phyloP scores from a whole-genome alignment of 2,888 invertebrate species.

The Parnassius apollo region DNA sequence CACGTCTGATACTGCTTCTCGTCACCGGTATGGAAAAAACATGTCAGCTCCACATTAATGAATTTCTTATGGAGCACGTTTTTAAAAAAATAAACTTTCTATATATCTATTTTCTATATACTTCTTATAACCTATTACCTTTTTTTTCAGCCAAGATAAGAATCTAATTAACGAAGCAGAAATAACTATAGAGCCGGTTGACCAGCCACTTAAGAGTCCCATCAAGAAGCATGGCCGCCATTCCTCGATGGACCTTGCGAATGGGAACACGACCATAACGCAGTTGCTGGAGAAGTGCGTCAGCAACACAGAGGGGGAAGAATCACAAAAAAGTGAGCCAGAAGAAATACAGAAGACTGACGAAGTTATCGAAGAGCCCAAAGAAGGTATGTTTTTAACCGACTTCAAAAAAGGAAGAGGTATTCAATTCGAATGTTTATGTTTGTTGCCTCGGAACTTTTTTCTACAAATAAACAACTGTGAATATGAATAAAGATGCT shows the following conservation, averaged over 20 bases:
- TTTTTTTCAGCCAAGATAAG: slow-evolving; percentile 59
- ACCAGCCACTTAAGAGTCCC: slow-evolving; percentile 47
- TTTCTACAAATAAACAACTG: too few relatives aligned
- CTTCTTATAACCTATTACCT: too few relatives aligned
- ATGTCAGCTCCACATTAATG: too few relatives aligned
- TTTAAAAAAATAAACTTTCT: too few relatives aligned
- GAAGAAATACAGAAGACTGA: slow-evolving; percentile 31
- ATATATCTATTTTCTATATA: too few relatives aligned
- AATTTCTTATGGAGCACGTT: too few relatives aligned
- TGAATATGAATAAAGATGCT: too few relatives aligned
- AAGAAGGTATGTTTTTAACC: slow-evolving; percentile 17
- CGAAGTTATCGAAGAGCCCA: slow-evolving; percentile 34
- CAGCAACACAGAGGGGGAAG: slow-evolving; percentile 38
- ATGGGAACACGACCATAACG: slow-evolving; percentile 64
- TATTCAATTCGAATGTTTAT: too few relatives aligned
- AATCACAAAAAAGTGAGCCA: slow-evolving; percentile 32
- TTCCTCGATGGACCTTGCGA: slow-evolving; percentile 75
- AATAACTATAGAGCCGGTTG: slow-evolving; percentile 69
- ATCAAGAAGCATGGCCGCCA: slow-evolving; percentile 68
- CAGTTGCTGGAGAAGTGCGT: slow-evolving; percentile 75
- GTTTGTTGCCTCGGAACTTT: too few relatives aligned
- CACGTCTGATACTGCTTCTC: too few relatives aligned
- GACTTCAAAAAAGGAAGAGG: too few relatives aligned
- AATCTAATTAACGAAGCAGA: slow-evolving; percentile 69
- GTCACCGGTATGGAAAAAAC: too few relatives aligned